A percentile compares a stretch with the other conserved stretches of the same genome.
Conservation (phyloP, 2,113 vertebrate species). For the Heterocephalus glaber region DNA sequence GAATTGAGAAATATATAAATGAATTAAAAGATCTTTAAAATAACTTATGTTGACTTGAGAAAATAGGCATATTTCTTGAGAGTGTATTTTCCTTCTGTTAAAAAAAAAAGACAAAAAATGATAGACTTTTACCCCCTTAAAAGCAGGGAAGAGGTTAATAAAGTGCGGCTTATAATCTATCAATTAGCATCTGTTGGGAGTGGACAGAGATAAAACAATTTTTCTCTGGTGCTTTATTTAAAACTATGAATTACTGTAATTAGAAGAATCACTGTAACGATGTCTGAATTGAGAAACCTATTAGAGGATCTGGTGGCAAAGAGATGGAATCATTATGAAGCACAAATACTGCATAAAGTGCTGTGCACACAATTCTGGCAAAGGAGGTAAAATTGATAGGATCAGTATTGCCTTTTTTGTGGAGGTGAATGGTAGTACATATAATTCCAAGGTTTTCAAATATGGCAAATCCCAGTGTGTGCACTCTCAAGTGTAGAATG, state of each 20-base stretch:
- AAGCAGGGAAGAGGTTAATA: not conserved
- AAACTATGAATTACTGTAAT: not conserved
- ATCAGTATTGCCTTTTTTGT: not conserved
- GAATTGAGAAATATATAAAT: slow-evolving; percentile 32
- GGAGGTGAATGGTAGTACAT: not conserved
- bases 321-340: not conserved
- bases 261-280: not conserved
- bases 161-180: not conserved
- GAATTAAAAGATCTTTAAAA: not conserved
- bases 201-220: not conserved
- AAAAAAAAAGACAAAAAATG: not conserved
- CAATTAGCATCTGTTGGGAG: not conserved
- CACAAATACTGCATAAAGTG: not conserved
- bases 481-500: not conserved
- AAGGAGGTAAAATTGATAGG: not conserved
- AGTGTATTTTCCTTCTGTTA: not conserved
- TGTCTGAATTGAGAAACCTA: not conserved
- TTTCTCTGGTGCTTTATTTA: not conserved
- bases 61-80: not conserved
- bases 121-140: not conserved
- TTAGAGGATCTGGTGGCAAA: not conserved
- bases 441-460: not conserved
- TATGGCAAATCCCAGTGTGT: not conserved
- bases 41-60: not conserved
- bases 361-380: not conserved